A percentile compares a stretch with the other conserved stretches of the same genome.
Evolutionary conservation across 2,113 vertebrate species (phyloP).

Genomic region (Nanorana parkeri): DNA sequence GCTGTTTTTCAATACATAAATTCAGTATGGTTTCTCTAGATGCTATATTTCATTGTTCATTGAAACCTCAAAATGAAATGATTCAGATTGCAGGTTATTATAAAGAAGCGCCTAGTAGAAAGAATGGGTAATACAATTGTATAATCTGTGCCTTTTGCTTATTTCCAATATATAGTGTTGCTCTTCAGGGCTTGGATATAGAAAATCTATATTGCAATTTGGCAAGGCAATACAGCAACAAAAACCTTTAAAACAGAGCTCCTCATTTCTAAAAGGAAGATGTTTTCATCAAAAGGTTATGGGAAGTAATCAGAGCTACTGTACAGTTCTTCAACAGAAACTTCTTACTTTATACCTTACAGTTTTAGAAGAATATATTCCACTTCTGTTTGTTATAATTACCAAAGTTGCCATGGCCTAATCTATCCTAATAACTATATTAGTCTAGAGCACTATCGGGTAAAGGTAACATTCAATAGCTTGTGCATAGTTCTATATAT

Average conservation of each 20-base stretch:
- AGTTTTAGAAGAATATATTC: neutral
- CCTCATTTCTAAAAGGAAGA: constrained; percentile 36
- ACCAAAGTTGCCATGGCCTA: neutral
- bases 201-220: constrained; percentile 54
- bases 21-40: constrained; percentile 5
- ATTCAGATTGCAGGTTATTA: constrained; percentile 50
- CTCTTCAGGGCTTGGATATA: constrained; percentile 38
- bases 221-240: constrained; percentile 20
- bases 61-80: constrained; percentile 34
- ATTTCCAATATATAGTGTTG: constrained; percentile 39
- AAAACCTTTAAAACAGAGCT: constrained; percentile 30
- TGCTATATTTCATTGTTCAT: constrained; percentile 31
- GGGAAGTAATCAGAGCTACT: constrained; percentile 6
- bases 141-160: constrained; percentile 50
- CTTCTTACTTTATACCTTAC: neutral
- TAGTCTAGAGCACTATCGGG: too few species aligned
- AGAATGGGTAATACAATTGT: constrained; percentile 33
- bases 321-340: constrained; percentile 5
- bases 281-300: constrained; percentile 39
- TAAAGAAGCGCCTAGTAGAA: constrained; percentile 26
- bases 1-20: constrained; percentile 42
- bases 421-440: too few species aligned
- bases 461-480: too few species aligned
- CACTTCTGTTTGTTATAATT: neutral
- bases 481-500: too few species aligned